Evolutionary conservation across 2,113 vertebrate genomes (phyloP).

Genomic region (Tragelaphus buxtoni): DNA sequence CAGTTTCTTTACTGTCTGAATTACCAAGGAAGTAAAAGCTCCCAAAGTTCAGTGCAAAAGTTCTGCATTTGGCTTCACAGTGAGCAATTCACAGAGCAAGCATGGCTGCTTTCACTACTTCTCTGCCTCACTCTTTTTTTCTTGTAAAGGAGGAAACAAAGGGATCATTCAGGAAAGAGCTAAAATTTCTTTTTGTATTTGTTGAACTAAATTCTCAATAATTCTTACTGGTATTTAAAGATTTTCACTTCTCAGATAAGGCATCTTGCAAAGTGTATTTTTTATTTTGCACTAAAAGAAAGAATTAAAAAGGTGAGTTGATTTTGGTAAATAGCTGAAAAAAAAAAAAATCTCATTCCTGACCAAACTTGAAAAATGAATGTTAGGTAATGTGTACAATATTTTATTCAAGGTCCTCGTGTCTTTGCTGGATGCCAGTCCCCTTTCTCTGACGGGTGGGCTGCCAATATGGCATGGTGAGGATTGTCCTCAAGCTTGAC

Average conservation of each 20-base stretch:
- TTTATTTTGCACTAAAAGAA: neutral
- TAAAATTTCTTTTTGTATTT: neutral
- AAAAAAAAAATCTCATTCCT: neutral
- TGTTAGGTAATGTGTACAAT: neutral
- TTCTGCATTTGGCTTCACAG: conserved; percentile 4
- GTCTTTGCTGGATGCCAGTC: rapidly evolving
- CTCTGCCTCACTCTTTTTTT: neutral
- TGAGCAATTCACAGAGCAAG: neutral
- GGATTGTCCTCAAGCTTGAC: neutral
- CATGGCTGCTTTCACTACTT: neutral
- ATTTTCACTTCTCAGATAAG: neutral
- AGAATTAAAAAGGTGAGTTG: neutral
- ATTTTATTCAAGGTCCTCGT: neutral
- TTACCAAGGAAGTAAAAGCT: neutral
- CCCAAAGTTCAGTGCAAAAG: conserved; percentile 5
- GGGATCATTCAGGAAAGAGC: neutral
- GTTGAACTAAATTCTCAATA: neutral
- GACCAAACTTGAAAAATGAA: neutral
- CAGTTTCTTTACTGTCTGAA: neutral
- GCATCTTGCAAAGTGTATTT: neutral
- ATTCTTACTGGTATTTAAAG: neutral
- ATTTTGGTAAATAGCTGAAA: neutral
- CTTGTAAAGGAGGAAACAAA: neutral
- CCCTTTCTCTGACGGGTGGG: neutral
- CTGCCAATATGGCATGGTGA: neutral